Conservation (phyloP, 2,888 invertebrate species). For the Cheiracanthium punctorium region DNA sequence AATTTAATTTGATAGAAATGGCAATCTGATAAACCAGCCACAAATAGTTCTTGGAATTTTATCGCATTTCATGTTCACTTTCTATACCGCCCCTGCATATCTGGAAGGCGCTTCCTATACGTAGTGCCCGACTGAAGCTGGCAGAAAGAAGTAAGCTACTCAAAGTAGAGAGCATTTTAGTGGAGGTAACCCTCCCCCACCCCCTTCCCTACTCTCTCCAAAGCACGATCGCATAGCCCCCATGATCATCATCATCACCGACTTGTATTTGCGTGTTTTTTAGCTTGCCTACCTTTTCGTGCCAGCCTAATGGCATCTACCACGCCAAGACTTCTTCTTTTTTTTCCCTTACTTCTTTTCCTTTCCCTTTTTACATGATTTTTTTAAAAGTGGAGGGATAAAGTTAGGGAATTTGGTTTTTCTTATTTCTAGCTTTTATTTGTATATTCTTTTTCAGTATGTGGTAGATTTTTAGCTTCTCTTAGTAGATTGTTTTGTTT, state of each 20-base stretch:
- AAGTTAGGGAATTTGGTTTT: conserved; percentile 15
- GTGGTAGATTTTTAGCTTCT: neutral
- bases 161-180: conserved; percentile 27
- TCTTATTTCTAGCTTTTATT: conserved; percentile 15
- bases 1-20: too few species aligned
- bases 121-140: neutral
- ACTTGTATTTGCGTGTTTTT: conserved; percentile 7
- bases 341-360: neutral
- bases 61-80: neutral
- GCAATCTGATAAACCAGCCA: too few species aligned
- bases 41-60: too few species aligned
- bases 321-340: conserved; percentile 31
- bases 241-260: conserved; percentile 38
- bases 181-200: neutral
- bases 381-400: neutral
- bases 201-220: neutral
- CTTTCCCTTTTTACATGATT: neutral
- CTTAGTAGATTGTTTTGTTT: neutral
- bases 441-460: neutral
- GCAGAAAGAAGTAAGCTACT: conserved; percentile 18
- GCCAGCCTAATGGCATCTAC: conserved; percentile 42
- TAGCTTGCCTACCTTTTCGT: conserved; percentile 32
- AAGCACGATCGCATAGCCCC: neutral
- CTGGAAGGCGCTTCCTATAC: neutral
- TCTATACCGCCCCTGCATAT: neutral